These are phyloP conservation scores for Nephotettix cincticeps DNA, from an alignment of 1,140 invertebrate species.

Conservation along the genomic window DNA sequence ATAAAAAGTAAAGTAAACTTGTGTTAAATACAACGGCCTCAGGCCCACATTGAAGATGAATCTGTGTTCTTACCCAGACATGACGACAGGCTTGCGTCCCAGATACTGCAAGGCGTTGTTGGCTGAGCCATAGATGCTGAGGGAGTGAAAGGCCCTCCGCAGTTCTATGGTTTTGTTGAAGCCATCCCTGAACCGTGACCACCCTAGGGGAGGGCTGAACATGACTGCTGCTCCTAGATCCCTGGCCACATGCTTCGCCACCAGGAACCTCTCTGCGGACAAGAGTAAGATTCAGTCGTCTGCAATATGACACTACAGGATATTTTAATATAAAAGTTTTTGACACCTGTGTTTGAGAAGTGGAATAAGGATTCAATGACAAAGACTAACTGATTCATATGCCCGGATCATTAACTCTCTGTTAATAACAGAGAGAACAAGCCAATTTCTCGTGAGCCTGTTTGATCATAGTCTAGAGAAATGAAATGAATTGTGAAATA, in stretches of 20 bases:
- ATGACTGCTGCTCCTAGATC: not conserved
- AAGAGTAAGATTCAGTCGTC: not conserved
- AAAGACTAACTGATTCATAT: no score
- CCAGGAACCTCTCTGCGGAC: not conserved
- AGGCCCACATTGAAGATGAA: no score
- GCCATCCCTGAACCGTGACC: not conserved
- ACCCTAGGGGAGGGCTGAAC: not conserved
- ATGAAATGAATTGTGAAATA: no score
- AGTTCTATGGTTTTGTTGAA: not conserved
- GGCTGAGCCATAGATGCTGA: not conserved
- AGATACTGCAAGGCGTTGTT: slow-evolving; percentile 3
- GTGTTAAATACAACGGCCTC: no score
- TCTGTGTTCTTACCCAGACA: not conserved
- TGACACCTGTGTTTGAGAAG: no score
- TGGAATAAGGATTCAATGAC: no score
- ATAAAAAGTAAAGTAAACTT: no score
- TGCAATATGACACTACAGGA: not conserved
- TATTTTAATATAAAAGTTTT: no score
- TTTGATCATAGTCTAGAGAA: no score
- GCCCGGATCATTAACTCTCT: no score
- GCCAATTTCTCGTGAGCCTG: no score
- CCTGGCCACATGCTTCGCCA: not conserved
- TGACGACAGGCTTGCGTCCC: not conserved
- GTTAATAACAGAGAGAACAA: no score
- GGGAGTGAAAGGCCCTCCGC: not conserved